A percentile compares a stretch with the other conserved stretches of the same genome.
Conservation (phyloP, 2,888 invertebrate species). For the Zele albiditarsus region DNA sequence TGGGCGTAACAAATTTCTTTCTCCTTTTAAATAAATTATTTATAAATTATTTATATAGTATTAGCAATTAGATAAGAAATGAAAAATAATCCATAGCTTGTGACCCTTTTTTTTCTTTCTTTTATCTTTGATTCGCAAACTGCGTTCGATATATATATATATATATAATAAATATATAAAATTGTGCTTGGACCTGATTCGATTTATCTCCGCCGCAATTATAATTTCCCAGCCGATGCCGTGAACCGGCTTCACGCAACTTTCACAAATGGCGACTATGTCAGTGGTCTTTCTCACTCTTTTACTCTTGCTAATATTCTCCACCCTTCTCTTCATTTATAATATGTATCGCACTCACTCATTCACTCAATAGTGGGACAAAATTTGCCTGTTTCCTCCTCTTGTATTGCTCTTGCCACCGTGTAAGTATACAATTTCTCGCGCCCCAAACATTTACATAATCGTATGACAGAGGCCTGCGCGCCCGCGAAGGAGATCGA, state of each 20-base stretch:
- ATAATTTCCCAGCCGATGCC: conserved; percentile 42
- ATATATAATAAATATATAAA: background rate
- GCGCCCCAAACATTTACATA: conserved; percentile 26
- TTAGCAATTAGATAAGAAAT: background rate
- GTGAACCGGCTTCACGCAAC: conserved; percentile 46
- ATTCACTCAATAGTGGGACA: background rate
- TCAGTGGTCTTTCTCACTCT: conserved; percentile 23
- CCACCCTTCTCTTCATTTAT: background rate
- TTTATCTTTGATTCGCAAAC: background rate
- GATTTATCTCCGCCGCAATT: conserved; percentile 41
- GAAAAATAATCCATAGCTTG: background rate
- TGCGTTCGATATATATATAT: background rate
- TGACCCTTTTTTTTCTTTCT: background rate
- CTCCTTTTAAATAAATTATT: background rate
- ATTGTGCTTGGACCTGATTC: conserved; percentile 31
- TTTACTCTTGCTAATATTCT: background rate
- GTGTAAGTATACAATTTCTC: background rate
- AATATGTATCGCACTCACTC: background rate
- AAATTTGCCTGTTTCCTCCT: conserved; percentile 30
- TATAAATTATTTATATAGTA: conserved; percentile 4
- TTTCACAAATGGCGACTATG: conserved; percentile 44
- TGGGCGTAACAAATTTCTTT: conserved; percentile 1
- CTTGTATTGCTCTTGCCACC: conserved; percentile 15
- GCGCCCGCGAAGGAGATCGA: conserved; percentile 13
- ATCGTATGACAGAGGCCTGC: background rate